phyloP scores from a whole-genome alignment of 2,888 invertebrate species.

The Drosophila siamana region DNA sequence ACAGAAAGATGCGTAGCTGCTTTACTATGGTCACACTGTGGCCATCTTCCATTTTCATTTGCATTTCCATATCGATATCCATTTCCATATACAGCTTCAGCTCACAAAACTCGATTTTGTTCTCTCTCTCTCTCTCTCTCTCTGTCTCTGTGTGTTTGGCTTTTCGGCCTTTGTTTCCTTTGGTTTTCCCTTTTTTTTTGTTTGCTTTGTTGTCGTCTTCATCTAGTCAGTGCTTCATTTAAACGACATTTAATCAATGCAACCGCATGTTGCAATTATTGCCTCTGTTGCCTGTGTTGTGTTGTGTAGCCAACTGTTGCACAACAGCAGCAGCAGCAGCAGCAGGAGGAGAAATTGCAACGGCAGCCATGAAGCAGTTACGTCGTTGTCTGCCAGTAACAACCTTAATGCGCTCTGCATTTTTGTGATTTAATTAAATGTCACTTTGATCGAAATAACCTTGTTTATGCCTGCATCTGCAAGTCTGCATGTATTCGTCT shows the following conservation, averaged over 20 bases:
- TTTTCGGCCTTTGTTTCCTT: conserved; percentile 1
- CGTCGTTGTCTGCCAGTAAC: conserved; percentile 3
- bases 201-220: conserved; percentile 24
- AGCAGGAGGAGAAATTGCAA: too few relatives aligned
- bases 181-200: too few relatives aligned
- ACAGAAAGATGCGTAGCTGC: conserved; percentile 1
- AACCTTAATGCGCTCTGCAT: conserved; percentile 47
- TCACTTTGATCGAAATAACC: conserved; percentile 73
- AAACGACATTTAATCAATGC: conserved; percentile 75
- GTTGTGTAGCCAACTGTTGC: conserved; percentile 59
- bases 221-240: conserved; percentile 65
- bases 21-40: conserved; percentile 3
- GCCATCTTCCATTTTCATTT: background rate
- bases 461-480: conserved; percentile 49
- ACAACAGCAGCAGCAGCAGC: conserved; percentile 10
- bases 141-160: background rate
- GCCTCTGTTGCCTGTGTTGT: too few relatives aligned
- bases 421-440: conserved; percentile 74
- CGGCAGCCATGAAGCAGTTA: conserved; percentile 3
- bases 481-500: conserved; percentile 2
- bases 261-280: background rate
- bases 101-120: background rate
- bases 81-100: background rate
- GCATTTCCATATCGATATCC: background rate
- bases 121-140: too few relatives aligned